Evolutionary conservation across 2,888 invertebrate genomes (phyloP).

Genomic region (Hyposoter dolosus): DNA sequence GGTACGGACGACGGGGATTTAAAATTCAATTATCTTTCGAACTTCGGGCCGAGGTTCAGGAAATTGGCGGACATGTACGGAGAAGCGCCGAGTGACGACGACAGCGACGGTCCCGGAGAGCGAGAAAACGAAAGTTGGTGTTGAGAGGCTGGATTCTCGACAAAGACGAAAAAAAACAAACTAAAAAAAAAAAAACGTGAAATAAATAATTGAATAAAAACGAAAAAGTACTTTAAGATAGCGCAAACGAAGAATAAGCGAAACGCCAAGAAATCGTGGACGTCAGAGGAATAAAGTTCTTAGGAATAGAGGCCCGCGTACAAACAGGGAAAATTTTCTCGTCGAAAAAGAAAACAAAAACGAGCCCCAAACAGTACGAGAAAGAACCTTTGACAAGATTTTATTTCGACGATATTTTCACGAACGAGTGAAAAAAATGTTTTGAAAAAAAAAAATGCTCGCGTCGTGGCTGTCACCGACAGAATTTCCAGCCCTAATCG

Average conservation of each 20-base stretch:
- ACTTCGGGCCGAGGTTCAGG: slow-evolving; percentile 98
- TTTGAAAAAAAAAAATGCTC: not conserved
- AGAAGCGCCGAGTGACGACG: slow-evolving; percentile 93
- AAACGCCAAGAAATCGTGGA: slow-evolving; percentile 3
- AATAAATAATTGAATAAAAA: slow-evolving; percentile 19
- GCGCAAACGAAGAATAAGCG: slow-evolving; percentile 21
- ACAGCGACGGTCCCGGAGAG: slow-evolving; percentile 91
- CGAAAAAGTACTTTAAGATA: slow-evolving; percentile 51
- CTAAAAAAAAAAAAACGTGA: not conserved
- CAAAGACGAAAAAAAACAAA: not conserved
- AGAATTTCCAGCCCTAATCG: slow-evolving; percentile 22
- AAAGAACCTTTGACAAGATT: not conserved
- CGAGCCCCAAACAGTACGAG: slow-evolving; percentile 7
- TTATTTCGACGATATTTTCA: slow-evolving; percentile 17
- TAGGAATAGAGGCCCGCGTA: not conserved
- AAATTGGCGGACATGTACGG: slow-evolving; percentile 98
- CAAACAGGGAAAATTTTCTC: slow-evolving; percentile 19
- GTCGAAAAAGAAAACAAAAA: not conserved
- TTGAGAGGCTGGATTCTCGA: slow-evolving; percentile 82
- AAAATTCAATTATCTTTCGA: slow-evolving; percentile 97
- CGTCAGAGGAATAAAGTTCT: not conserved
- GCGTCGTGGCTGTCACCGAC: not conserved
- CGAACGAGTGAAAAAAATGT: not conserved
- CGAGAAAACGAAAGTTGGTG: slow-evolving; percentile 92
- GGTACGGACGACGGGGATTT: slow-evolving; percentile 96